Evolutionary conservation across 2,113 vertebrate species (phyloP), one percentile per base, ranked within the genome.

Genomic region (Pelodiscus sinensis): DNA sequence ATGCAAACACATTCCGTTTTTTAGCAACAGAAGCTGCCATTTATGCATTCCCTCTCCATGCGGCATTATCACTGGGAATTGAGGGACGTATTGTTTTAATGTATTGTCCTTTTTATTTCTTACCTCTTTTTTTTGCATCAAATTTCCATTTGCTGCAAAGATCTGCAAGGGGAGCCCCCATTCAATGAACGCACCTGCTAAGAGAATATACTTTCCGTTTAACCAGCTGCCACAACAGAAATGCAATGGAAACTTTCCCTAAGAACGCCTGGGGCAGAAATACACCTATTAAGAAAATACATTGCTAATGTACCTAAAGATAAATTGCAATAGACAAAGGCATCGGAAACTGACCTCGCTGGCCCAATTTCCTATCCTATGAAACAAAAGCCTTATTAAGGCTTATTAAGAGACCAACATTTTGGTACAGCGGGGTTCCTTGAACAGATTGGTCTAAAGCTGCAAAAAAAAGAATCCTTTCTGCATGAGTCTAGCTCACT

Each of bases 1-100:
- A 60, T 51, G 29, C 8, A 80, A 92, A 81, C 7, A 77, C 77
- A 22, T 29, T 71, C 56, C 81, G 1, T 71, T n/a, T 35, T 92
- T 88, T 73, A 86, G 91, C 92, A 93, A 68, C 79, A 84, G 16
- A 13, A 92, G 90, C 88, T 92, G 87, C 84, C 89, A 55, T 68
- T 60, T 94, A 81, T 22, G 3, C 2, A 88, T 38, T 85, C 10
- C 38, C 55, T 87, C 88, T 75, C 73, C 60, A 0, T 4, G 54
- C 87, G 83, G 12, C 1, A n/a, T 80, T 2, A 22, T 7, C 81
- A 22, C 35, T 77, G 80, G 65, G 89, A 94, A 84, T 19, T 38
- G 10, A 14, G 54, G 56, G 14, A 44, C 24, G 51, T 65, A n/a
- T 81, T 60, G 13, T 19, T 38, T 27, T 77, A 77, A 77, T 50